Percentiles rank a stretch among this genome's conserved stretches.
These are phyloP conservation scores for Chamaea fasciata DNA, from an alignment of 2,113 vertebrate species.

Conservation along the genomic window DNA sequence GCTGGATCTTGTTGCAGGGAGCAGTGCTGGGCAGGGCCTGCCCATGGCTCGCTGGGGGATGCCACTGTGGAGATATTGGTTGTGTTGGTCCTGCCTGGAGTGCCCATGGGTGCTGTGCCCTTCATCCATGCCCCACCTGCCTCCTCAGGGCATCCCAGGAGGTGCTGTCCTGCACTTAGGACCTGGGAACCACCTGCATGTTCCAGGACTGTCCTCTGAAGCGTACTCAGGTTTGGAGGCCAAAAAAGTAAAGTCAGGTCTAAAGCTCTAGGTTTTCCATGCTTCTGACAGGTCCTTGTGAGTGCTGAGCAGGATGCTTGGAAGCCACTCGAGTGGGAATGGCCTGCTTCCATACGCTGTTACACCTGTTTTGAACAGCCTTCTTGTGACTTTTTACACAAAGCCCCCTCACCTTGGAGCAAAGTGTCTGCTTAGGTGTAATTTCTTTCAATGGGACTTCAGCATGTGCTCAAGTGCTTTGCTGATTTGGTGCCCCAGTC, in stretches of 20 bases:
- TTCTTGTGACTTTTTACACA: not conserved
- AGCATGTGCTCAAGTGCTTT: slow-evolving; percentile 9
- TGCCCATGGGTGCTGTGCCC: fast-evolving
- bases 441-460: slow-evolving; percentile 34
- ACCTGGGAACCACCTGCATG: not conserved
- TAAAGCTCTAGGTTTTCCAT: not conserved
- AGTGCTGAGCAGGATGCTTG: not conserved
- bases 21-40: not conserved
- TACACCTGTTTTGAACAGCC: not conserved
- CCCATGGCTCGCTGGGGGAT: not conserved
- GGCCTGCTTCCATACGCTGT: not conserved
- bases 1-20: not conserved
- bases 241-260: not conserved
- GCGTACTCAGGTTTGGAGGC: not conserved
- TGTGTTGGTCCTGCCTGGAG: not conserved
- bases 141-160: not conserved
- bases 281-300: not conserved
- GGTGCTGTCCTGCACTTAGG: not conserved
- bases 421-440: not conserved
- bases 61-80: not conserved
- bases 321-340: fast-evolving
- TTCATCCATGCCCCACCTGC: not conserved
- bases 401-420: not conserved
- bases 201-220: not conserved
- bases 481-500: slow-evolving; percentile 26